Evolutionary conservation across 2,888 invertebrate species (phyloP).

Genomic region (Peribatodes rhomboidaria): DNA sequence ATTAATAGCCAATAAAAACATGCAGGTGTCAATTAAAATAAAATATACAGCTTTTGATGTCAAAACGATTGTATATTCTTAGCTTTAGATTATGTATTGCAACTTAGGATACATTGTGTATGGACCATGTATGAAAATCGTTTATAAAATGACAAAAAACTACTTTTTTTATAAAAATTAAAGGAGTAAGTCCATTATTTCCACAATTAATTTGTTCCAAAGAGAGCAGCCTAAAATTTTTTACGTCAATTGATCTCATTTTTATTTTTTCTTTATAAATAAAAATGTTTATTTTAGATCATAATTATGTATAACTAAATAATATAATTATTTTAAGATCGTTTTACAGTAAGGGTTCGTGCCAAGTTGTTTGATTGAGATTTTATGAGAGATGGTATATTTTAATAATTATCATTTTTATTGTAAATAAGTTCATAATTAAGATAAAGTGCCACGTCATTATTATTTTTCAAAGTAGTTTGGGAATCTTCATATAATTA

Average conservation of each 20-base stretch:
- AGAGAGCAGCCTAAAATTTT: slow-evolving; percentile 86
- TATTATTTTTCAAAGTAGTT: slow-evolving; percentile 47
- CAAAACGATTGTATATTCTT: slow-evolving; percentile 50
- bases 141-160: slow-evolving; percentile 44
- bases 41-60: slow-evolving; percentile 79
- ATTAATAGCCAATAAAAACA: neutral
- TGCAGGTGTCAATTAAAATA: slow-evolving; percentile 61
- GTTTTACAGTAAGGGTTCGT: slow-evolving; percentile 60
- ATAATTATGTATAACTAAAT: slow-evolving; percentile 45
- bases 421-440: slow-evolving; percentile 67
- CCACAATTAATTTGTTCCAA: slow-evolving; percentile 83
- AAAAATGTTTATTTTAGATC: slow-evolving; percentile 80
- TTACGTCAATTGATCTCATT: slow-evolving; percentile 86
- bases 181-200: slow-evolving; percentile 65
- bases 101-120: slow-evolving; percentile 47
- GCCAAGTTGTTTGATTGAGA: slow-evolving; percentile 77
- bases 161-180: slow-evolving; percentile 40
- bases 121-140: slow-evolving; percentile 65
- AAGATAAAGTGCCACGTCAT: slow-evolving; percentile 57
- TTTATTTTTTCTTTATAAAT: slow-evolving; percentile 77
- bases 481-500: neutral
- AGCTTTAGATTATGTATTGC: slow-evolving; percentile 25
- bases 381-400: slow-evolving; percentile 73
- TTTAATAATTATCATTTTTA: slow-evolving; percentile 62
- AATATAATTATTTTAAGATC: slow-evolving; percentile 33